Conservation (phyloP, 2,797 vertebrate genomes). For the Zonotrichia albicollis region DNA sequence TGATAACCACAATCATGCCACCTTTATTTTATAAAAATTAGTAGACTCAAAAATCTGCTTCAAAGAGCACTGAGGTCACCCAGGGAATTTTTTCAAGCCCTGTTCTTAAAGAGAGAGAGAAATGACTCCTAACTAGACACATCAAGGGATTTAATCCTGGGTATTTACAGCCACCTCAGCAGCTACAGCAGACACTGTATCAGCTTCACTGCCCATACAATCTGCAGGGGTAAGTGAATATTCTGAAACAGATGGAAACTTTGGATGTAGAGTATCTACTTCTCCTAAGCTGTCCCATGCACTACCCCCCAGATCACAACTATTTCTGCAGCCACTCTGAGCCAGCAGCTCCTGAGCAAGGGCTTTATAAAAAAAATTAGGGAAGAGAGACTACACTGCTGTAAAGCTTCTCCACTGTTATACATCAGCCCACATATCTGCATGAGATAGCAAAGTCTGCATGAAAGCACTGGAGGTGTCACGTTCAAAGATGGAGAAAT, state of each 20-base stretch:
- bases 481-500: neutral
- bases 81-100: neutral
- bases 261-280: neutral
- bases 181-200: neutral
- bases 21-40: neutral
- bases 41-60: neutral
- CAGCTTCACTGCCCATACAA: neutral
- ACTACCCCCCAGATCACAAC: no score
- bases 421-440: fast-evolving
- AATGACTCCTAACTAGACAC: neutral
- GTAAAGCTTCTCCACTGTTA: neutral
- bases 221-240: neutral
- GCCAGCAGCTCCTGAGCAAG: neutral
- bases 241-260: neutral
- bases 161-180: neutral
- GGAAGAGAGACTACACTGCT: neutral
- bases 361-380: neutral
- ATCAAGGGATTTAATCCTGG: neutral
- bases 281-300: neutral
- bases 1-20: neutral
- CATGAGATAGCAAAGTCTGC: neutral
- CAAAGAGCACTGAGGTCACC: neutral
- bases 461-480: neutral
- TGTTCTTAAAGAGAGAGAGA: neutral
- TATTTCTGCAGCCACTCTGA: neutral